Base-by-base conservation (phyloP, 2,888 invertebrate species). In the Malacosoma neustria region DNA sequence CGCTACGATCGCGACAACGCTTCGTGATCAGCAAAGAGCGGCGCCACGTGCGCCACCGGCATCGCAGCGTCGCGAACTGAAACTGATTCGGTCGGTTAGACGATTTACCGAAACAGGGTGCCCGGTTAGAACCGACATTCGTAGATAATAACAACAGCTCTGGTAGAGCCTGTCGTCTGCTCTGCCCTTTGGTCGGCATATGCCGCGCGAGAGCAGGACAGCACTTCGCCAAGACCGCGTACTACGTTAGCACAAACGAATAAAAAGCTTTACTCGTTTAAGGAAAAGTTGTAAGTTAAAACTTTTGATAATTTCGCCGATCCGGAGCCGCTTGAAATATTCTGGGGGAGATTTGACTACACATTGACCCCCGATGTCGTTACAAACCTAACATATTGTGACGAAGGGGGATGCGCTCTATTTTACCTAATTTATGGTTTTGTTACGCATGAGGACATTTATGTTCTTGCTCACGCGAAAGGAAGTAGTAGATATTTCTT, bases 351-450 rank as follows among this genome's bases (percentile, higher is more conserved):
- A 70, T 71, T 66, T 64, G 65, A 64, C 73, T 72, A 58, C 66
- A 63, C 66, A 65, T 62, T 81, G 84, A 81, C 84, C 82, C 82
- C 69, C 74, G 63, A 54, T 63, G 61, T 69, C 73, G 70, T 75
- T 79, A 72, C 70, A 60, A 70, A 76, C 84, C 82, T 84, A 84
- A 76, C 84, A 82, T 84, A 84, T 79, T 81, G 82, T 76, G 73
- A 71, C 65, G 64, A 75, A 77, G 85, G 77, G 22, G 84, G 82
- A 82, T 80, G 72, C 65, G 73, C 73, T 77, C 72, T 76, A 79
- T 79, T 85, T 81, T 73, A 72, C 73, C 71, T 79, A 82, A 84
- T 82, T 85, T 84, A 84, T 81, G 81, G 76, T 80, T 79, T 75
- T 67, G 73, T 80, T 72, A 82, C 79, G 79, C 82, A 82, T 69